These are phyloP conservation scores for Onychomys arenicola DNA, from an alignment of 2,797 vertebrate genomes.

Conservation along the genomic window DNA sequence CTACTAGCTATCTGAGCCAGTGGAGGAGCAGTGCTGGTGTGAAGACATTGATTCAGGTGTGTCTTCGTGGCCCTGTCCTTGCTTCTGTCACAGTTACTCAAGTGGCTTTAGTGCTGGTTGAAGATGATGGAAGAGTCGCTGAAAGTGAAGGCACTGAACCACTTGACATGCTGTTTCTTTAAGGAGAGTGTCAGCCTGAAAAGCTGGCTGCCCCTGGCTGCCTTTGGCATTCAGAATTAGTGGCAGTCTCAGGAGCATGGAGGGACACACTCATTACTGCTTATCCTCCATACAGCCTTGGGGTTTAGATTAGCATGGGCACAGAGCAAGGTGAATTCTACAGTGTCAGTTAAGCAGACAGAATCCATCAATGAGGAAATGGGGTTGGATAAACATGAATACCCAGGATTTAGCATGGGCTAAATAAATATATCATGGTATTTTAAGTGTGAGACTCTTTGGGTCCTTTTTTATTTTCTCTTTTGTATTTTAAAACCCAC, in stretches of 20 bases:
- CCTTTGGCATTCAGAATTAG: not conserved
- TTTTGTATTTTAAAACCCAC: not conserved
- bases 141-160: conserved; percentile 29
- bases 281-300: not conserved
- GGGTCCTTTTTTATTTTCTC: not conserved
- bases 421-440: not conserved
- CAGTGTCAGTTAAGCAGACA: not conserved
- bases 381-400: not conserved
- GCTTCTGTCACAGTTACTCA: conserved; percentile 35
- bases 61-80: not conserved
- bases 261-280: not conserved
- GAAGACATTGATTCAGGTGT: not conserved
- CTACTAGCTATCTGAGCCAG: not conserved
- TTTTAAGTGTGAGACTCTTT: not conserved
- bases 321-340: too few relatives aligned
- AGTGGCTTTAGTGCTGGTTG: not conserved
- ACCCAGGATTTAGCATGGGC: not conserved
- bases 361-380: not conserved
- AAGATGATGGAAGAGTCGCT: conserved; percentile 33
- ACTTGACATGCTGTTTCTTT: conserved; percentile 18
- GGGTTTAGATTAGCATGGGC: not conserved
- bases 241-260: not conserved
- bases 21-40: not conserved
- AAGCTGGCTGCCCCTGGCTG: not conserved
- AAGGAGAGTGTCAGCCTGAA: not conserved